phyloP scores from a whole-genome alignment of 2,888 invertebrate species.

The Drosophila antonietae region DNA sequence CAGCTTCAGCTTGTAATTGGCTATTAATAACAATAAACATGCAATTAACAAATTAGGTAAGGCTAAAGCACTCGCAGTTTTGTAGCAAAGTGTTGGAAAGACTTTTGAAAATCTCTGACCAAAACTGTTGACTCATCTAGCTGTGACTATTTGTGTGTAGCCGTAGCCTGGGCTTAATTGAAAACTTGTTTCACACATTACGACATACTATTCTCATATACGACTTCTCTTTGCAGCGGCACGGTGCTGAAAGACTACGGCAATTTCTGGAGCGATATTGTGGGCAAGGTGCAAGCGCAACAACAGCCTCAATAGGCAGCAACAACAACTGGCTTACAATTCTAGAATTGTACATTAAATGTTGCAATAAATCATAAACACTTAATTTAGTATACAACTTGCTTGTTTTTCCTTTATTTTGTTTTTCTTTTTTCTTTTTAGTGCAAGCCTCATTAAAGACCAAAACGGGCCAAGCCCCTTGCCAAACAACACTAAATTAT shows the following conservation, averaged over 20 bases:
- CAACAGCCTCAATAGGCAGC: slow-evolving; percentile 37
- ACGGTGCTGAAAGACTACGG: slow-evolving; percentile 91
- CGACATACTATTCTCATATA: slow-evolving; percentile 10
- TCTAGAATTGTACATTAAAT: slow-evolving; percentile 24
- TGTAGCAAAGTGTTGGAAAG: slow-evolving; percentile 6
- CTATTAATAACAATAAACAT: slow-evolving; percentile 5
- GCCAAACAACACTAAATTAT: slow-evolving; percentile 55
- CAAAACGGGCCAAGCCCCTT: slow-evolving; percentile 40
- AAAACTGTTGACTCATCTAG: slow-evolving; percentile 52
- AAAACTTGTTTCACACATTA: slow-evolving; percentile 6
- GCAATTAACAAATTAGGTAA: background rate
- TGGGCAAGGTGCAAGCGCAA: slow-evolving; percentile 85
- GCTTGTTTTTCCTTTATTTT: slow-evolving; percentile 2
- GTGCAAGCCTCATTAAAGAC: slow-evolving; percentile 30
- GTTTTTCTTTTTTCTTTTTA: slow-evolving; percentile 23
- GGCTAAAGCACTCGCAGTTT: background rate
- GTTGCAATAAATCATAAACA: slow-evolving; percentile 61
- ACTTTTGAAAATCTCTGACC: slow-evolving; percentile 2
- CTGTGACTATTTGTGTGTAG: slow-evolving; percentile 48
- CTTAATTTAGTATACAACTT: slow-evolving; percentile 50
- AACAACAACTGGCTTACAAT: slow-evolving; percentile 4
- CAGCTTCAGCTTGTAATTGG: background rate
- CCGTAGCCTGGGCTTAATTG: slow-evolving; percentile 37
- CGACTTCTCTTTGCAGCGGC: slow-evolving; percentile 87
- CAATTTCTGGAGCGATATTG: slow-evolving; percentile 90